Conservation (phyloP, 2,888 invertebrate species). For the Scaeva pyrastri region DNA sequence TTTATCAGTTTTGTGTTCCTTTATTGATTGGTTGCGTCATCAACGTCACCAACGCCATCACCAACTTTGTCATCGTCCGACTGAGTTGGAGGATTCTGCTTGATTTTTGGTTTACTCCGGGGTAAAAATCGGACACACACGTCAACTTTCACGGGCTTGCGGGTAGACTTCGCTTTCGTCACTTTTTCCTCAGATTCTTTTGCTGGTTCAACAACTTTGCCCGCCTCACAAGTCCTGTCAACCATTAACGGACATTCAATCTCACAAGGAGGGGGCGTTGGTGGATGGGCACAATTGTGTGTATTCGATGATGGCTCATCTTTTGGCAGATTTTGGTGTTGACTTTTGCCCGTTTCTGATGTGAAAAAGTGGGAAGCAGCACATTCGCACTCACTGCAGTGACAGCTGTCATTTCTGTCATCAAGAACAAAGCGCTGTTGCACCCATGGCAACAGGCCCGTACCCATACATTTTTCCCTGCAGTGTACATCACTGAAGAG, state of each 20-base stretch:
- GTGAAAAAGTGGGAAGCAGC: slow-evolving; percentile 71
- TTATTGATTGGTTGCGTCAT: slow-evolving; percentile 28
- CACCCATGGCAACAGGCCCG: slow-evolving; percentile 83
- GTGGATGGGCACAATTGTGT: not conserved
- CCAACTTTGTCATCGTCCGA: slow-evolving; percentile 16
- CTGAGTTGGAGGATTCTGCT: slow-evolving; percentile 58
- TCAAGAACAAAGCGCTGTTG: slow-evolving; percentile 83
- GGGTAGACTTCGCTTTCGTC: slow-evolving; percentile 77
- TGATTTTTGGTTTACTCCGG: slow-evolving; percentile 83
- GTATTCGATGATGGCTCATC: not conserved
- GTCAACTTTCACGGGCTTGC: slow-evolving; percentile 89
- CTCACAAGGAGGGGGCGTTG: not conserved
- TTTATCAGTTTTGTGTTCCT: slow-evolving; percentile 31
- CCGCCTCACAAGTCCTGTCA: slow-evolving; percentile 10
- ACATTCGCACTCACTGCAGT: slow-evolving; percentile 61
- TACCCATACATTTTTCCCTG: slow-evolving; percentile 77
- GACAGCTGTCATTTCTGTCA: slow-evolving; percentile 22
- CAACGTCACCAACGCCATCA: no score
- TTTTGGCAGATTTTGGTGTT: slow-evolving; percentile 51
- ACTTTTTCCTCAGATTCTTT: slow-evolving; percentile 65
- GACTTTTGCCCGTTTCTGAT: slow-evolving; percentile 29
- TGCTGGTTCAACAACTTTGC: slow-evolving; percentile 52
- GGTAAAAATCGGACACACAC: slow-evolving; percentile 91
- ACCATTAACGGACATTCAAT: slow-evolving; percentile 4
- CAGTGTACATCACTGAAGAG: slow-evolving; percentile 58